Conservation (phyloP, 2,888 invertebrate genomes). For the Napeogenes sylphis region DNA sequence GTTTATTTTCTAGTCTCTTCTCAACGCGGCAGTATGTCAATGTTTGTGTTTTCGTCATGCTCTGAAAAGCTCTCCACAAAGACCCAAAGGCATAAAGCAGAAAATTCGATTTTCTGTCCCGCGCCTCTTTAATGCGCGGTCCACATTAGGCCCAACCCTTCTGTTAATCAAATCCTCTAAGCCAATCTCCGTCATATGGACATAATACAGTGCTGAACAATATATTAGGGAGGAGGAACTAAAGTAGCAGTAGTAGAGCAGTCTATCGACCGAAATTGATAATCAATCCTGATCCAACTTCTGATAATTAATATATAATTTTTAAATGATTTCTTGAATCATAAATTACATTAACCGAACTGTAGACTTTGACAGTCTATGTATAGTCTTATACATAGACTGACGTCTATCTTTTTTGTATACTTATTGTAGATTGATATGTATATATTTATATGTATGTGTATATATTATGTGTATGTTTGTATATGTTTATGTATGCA, state of each 20-base stretch:
- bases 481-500: too few species aligned
- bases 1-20: not conserved
- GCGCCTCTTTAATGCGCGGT: slow-evolving; percentile 60
- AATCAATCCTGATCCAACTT: too few species aligned
- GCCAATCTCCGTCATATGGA: slow-evolving; percentile 52
- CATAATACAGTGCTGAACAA: slow-evolving; percentile 55
- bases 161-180: slow-evolving; percentile 69
- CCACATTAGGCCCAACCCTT: slow-evolving; percentile 65
- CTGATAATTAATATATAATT: too few species aligned
- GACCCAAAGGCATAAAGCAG: slow-evolving; percentile 61
- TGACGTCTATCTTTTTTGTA: too few species aligned
- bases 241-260: not conserved
- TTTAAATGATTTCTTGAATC: too few species aligned
- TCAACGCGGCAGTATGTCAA: slow-evolving; percentile 29
- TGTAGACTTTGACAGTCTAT: too few species aligned
- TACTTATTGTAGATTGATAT: too few species aligned
- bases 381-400: too few species aligned
- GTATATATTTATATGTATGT: too few species aligned
- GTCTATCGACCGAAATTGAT: too few species aligned
- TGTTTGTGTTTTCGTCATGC: slow-evolving; percentile 58
- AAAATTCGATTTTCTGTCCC: slow-evolving; percentile 73
- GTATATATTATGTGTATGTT: too few species aligned
- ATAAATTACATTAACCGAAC: too few species aligned
- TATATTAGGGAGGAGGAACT: slow-evolving; percentile 44
- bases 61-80: slow-evolving; percentile 58